phyloP scores from a whole-genome alignment of 1,140 invertebrate genomes.

The Stegodyphus mimosarum region DNA sequence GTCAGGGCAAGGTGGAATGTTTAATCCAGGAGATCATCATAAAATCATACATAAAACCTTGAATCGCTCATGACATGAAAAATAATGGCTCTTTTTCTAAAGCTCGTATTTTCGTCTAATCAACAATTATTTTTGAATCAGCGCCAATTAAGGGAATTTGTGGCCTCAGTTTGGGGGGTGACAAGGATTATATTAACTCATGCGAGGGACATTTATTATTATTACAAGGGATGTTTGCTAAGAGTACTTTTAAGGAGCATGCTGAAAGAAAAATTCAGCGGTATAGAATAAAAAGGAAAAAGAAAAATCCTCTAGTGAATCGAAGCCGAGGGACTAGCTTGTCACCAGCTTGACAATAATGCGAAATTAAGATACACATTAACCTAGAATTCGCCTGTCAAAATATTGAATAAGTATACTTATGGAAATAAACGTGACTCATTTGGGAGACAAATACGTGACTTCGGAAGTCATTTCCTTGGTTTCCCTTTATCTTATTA shows the following conservation, averaged over 20 bases:
- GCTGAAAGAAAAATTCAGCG: no score
- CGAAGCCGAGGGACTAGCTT: no score
- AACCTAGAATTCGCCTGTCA: background rate
- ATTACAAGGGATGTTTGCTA: constrained; percentile 1
- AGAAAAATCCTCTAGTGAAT: no score
- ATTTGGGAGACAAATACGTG: no score
- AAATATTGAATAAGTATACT: no score
- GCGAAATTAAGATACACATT: background rate
- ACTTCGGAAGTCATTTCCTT: no score
- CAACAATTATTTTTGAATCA: constrained; percentile 40
- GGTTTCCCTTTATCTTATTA: no score
- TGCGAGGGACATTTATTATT: constrained; percentile 38
- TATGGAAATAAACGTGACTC: no score
- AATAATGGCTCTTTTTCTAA: constrained; percentile 11
- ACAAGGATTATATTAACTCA: background rate
- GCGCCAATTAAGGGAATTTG: constrained; percentile 41
- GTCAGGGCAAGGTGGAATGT: no score
- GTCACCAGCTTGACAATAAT: background rate
- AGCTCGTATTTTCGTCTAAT: constrained; percentile 30
- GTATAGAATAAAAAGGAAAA: no score
- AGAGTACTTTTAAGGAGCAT: no score
- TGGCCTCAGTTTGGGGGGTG: background rate
- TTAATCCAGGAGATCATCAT: background rate
- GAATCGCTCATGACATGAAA: constrained; percentile 13
- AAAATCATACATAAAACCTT: background rate